Conservation (phyloP, 2,113 vertebrate genomes). For the Crotophaga sulcirostris region DNA sequence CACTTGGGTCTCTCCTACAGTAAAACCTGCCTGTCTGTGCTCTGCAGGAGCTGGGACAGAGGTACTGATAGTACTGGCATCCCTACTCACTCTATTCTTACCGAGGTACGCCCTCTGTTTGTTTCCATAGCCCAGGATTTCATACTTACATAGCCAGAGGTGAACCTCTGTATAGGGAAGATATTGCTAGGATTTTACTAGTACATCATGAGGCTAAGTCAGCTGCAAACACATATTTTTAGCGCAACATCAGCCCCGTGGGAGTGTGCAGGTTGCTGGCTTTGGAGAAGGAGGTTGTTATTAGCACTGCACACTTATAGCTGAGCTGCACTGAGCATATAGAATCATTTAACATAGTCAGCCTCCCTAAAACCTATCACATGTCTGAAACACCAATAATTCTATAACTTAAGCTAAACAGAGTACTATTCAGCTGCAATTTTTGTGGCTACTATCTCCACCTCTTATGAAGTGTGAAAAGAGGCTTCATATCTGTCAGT, state of each 20-base stretch:
- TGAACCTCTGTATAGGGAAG: neutral
- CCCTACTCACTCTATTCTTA: neutral
- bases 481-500: conserved; percentile 68
- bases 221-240: conserved; percentile 35
- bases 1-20: neutral
- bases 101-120: rapidly evolving
- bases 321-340: neutral
- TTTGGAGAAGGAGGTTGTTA: neutral
- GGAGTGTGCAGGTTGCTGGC: neutral
- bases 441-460: conserved; percentile 65
- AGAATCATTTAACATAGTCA: neutral
- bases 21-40: neutral
- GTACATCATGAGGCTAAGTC: neutral
- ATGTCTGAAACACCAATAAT: conserved; percentile 26
- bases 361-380: neutral
- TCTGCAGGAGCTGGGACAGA: neutral
- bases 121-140: neutral
- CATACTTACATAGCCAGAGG: neutral
- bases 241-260: neutral
- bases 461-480: conserved; percentile 68
- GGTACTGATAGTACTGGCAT: neutral
- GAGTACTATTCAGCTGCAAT: conserved; percentile 37
- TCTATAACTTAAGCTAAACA: conserved; percentile 51
- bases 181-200: neutral
- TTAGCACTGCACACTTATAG: neutral